Evolutionary conservation across 2,888 invertebrate genomes (phyloP), one percentile per base, ranked within the genome.

Genomic region (Phragmatobia fuliginosa): DNA sequence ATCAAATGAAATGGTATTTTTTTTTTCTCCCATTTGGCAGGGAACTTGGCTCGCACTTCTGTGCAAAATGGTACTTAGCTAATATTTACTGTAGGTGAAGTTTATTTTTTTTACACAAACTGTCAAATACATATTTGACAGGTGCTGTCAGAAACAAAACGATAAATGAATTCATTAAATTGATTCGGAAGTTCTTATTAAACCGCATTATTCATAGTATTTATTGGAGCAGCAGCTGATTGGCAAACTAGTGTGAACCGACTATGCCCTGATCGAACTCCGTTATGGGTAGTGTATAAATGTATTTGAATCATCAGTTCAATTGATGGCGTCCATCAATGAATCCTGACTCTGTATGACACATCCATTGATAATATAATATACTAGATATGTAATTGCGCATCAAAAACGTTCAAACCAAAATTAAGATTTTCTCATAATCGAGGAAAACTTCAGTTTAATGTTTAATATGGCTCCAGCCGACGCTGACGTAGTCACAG

Each of bases 291-390:
- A 52, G 80, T 76, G 82, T 83, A 81, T 81, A 85, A 88, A 90
- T 89, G 89, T 84, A 88, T 88, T 90, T 90, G 91, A 92, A 90
- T 91, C 91, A 91, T 88, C 82, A 76, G 73, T 81, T 86, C 87
- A 90, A 92, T 91, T 91, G 88, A 86, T 78, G 74, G 79, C 79
- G 77, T 82, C 73, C 79, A 80, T 80, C 80, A 80, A 78, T 85
- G 84, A 85, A 79, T 72, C 59, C 68, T 61, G 62, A 18, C 38
- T n/a, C n/a, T 18, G 74, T 83, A 81, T 84, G 87, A 88, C 86
- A 84, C 79, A 75, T 71, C 67, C n/a, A n/a, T n/a, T n/a, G n/a
- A n/a, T n/a, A n/a, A n/a, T n/a, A n/a, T n/a, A n/a, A n/a, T n/a
- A n/a, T n/a, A n/a, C n/a, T n/a, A n/a, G n/a, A n/a, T n/a, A n/a